Percentiles rank a stretch among this genome's conserved stretches.
These are phyloP conservation scores for Lineus longissimus DNA, from an alignment of 1,140 invertebrate species.

Conservation along the genomic window DNA sequence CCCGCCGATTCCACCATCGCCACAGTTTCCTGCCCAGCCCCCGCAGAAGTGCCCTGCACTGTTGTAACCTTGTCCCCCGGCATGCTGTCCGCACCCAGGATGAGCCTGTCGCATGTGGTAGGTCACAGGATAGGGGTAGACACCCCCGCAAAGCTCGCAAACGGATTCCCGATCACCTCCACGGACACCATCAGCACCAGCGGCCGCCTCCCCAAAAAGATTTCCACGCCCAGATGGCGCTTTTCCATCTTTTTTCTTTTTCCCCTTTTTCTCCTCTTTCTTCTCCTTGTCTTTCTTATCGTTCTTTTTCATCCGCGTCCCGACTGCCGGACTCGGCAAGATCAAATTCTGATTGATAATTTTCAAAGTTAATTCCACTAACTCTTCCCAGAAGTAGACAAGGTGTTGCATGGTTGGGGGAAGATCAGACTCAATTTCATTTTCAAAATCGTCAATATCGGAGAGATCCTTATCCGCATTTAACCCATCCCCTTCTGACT, in stretches of 20 bases:
- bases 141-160: conserved; percentile 82
- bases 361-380: conserved; percentile 64
- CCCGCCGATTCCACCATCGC: conserved; percentile 76
- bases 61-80: conserved; percentile 85
- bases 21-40: conserved; percentile 84
- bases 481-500: background rate
- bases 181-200: conserved; percentile 34
- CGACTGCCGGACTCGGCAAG: conserved; percentile 50
- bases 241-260: conserved; percentile 54
- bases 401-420: conserved; percentile 78
- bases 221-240: conserved; percentile 50
- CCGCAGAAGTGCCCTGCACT: conserved; percentile 77
- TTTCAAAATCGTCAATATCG: background rate
- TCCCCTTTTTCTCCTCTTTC: conserved; percentile 47
- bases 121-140: conserved; percentile 74
- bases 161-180: conserved; percentile 59
- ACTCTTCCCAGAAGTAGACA: conserved; percentile 77
- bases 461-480: background rate
- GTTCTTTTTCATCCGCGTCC: conserved; percentile 52
- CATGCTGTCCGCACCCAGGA: conserved; percentile 81
- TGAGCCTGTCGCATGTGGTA: conserved; percentile 87
- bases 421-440: conserved; percentile 61
- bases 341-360: conserved; percentile 62
- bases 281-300: conserved; percentile 54
- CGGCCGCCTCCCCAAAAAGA: conserved; percentile 46